A percentile compares a stretch with the other conserved stretches of the same genome.
Evolutionary conservation across 2,113 vertebrate species (phyloP).

Genomic region (Chaetorhynchus papuensis): DNA sequence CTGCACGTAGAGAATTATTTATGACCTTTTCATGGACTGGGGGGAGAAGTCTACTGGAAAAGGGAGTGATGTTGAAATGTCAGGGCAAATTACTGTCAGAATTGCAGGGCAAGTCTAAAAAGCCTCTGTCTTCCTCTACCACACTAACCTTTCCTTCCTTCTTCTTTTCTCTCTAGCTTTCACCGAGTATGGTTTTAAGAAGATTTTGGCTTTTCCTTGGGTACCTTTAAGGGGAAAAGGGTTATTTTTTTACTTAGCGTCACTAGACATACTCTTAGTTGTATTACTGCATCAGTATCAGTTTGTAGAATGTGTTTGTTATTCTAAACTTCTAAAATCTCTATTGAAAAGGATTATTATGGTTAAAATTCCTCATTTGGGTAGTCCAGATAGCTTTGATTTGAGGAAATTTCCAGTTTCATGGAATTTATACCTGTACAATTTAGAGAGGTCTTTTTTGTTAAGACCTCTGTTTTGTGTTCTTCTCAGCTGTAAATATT

Average conservation of each 20-base stretch:
- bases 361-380: background rate
- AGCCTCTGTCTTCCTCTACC: background rate
- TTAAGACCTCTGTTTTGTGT: background rate
- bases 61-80: background rate
- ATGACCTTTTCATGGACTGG: background rate
- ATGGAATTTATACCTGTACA: background rate
- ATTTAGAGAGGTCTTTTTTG: background rate
- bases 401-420: background rate
- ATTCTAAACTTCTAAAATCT: background rate
- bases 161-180: background rate
- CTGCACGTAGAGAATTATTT: background rate
- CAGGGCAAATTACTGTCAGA: background rate
- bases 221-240: background rate
- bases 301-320: background rate
- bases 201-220: background rate
- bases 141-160: background rate
- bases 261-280: background rate
- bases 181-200: background rate
- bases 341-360: background rate
- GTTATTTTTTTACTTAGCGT: background rate
- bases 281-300: background rate
- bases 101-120: background rate
- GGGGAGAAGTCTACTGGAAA: background rate
- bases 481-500: background rate
- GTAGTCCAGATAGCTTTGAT: background rate